These are phyloP conservation scores for Notodonta ziczac DNA, from an alignment of 2,888 invertebrate genomes.

Conservation along the genomic window DNA sequence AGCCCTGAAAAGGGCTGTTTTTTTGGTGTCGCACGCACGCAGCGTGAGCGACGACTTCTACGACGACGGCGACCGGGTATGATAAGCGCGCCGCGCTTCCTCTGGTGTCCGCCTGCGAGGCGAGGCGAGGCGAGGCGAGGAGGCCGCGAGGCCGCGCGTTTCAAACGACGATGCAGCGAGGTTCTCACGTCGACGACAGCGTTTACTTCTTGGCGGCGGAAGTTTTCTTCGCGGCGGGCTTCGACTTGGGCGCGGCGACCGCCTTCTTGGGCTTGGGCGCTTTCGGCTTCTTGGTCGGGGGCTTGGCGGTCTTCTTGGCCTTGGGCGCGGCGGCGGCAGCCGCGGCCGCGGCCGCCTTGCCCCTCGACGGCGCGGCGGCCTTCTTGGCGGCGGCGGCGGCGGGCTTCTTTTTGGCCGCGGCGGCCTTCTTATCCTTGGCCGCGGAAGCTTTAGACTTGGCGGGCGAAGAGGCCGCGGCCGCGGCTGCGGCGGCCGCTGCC, in stretches of 20 bases:
- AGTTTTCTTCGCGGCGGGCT: slow-evolving; percentile 37
- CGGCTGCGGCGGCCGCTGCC: slow-evolving; percentile 13
- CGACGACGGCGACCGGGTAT: background rate
- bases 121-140: too few species aligned
- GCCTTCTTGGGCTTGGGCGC: slow-evolving; percentile 64
- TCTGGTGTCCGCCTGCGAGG: too few species aligned
- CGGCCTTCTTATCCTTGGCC: slow-evolving; percentile 45
- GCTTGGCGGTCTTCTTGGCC: slow-evolving; percentile 46
- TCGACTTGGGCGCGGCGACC: slow-evolving; percentile 41
- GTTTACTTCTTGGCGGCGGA: slow-evolving; percentile 35
- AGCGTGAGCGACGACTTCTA: too few species aligned
- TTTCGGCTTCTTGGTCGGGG: slow-evolving; percentile 63
- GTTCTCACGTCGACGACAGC: background rate
- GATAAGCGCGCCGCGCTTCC: too few species aligned
- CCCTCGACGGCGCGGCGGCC: slow-evolving; percentile 36
- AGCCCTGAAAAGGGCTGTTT: slow-evolving; percentile 37
- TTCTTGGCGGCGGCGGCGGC: slow-evolving; percentile 43
- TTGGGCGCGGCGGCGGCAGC: slow-evolving; percentile 34
- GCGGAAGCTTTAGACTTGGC: slow-evolving; percentile 27
- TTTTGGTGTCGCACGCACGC: background rate
- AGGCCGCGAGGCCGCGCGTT: too few species aligned
- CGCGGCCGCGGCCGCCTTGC: slow-evolving; percentile 23
- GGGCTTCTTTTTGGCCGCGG: slow-evolving; percentile 43
- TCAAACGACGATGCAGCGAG: background rate
- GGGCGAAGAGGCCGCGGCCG: slow-evolving; percentile 23